Evolutionary conservation across 2,113 vertebrate genomes (phyloP).

Genomic region (Aphelocoma coerulescens): DNA sequence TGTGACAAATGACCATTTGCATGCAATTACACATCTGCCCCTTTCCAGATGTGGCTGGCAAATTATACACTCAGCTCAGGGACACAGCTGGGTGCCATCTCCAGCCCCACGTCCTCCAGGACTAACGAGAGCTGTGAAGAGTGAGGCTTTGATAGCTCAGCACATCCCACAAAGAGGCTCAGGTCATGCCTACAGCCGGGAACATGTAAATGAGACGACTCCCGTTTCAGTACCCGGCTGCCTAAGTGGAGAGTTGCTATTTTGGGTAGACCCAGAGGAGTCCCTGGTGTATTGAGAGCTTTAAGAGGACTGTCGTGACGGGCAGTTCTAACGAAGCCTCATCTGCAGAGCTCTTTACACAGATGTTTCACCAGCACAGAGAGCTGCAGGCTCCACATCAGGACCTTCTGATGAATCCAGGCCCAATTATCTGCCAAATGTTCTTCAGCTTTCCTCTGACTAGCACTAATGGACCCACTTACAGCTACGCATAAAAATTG

Average conservation of each 20-base stretch:
- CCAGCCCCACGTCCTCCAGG: background rate
- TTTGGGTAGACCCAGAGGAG: background rate
- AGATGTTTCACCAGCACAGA: background rate
- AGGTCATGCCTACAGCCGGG: background rate
- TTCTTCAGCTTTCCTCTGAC: slow-evolving; percentile 17
- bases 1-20: background rate
- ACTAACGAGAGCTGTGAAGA: background rate
- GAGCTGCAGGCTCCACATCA: background rate
- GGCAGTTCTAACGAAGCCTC: slow-evolving; percentile 26
- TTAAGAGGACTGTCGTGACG: background rate
- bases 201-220: background rate
- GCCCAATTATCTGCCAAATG: slow-evolving; percentile 44
- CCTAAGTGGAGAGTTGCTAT: background rate
- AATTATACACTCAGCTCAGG: background rate
- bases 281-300: background rate
- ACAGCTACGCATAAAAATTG: slow-evolving; percentile 13
- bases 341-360: slow-evolving; percentile 12
- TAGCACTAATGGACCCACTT: slow-evolving; percentile 8
- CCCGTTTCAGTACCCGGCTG: background rate
- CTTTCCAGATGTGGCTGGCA: slow-evolving; percentile 16
- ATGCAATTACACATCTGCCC: background rate
- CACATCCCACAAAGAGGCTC: background rate
- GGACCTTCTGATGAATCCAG: slow-evolving; percentile 4
- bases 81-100: background rate
- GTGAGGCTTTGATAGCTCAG: background rate